Evolutionary conservation across 2,888 invertebrate genomes (phyloP).

Genomic region (Drosophila cognata): DNA sequence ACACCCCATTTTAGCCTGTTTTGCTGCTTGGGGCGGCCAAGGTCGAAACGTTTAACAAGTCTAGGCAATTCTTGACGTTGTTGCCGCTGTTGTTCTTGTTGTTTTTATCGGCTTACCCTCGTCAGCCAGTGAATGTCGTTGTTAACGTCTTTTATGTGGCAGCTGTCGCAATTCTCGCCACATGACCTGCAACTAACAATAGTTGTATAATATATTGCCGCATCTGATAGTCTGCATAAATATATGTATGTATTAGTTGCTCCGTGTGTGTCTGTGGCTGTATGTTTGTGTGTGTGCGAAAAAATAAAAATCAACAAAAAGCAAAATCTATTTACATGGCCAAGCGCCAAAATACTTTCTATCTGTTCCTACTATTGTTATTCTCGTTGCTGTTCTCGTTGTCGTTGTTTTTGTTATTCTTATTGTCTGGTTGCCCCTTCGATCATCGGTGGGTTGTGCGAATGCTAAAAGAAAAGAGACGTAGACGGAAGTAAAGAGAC

Average conservation of each 20-base stretch:
- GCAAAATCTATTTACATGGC: conserved; percentile 67
- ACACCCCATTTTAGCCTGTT: conserved; percentile 28
- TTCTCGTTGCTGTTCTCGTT: conserved; percentile 16
- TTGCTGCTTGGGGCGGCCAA: conserved; percentile 21
- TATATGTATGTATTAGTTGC: conserved; percentile 14
- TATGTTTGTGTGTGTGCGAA: conserved; percentile 15
- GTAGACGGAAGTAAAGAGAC: conserved; percentile 5
- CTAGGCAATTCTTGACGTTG: conserved; percentile 30
- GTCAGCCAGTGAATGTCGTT: conserved; percentile 31
- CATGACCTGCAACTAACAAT: conserved; percentile 65
- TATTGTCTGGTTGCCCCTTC: conserved; percentile 29
- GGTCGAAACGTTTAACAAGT: conserved; percentile 70
- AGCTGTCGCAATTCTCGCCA: conserved; percentile 71
- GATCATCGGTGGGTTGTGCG: conserved; percentile 49
- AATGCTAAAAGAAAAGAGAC: conserved; percentile 20
- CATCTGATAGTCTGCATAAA: conserved; percentile 7
- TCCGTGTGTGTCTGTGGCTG: not conserved
- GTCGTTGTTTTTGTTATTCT: conserved; percentile 3
- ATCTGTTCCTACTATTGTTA: conserved; percentile 32
- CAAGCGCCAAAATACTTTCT: conserved; percentile 61
- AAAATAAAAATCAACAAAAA: conserved; percentile 14
- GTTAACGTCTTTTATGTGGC: conserved; percentile 59
- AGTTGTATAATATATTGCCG: conserved; percentile 51
- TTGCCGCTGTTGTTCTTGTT: conserved; percentile 16
- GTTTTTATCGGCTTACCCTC: conserved; percentile 31